Percentiles rank a stretch among this genome's conserved stretches.
Conservation (phyloP, 2,797 vertebrate species). For the Tarsius wallacei region DNA sequence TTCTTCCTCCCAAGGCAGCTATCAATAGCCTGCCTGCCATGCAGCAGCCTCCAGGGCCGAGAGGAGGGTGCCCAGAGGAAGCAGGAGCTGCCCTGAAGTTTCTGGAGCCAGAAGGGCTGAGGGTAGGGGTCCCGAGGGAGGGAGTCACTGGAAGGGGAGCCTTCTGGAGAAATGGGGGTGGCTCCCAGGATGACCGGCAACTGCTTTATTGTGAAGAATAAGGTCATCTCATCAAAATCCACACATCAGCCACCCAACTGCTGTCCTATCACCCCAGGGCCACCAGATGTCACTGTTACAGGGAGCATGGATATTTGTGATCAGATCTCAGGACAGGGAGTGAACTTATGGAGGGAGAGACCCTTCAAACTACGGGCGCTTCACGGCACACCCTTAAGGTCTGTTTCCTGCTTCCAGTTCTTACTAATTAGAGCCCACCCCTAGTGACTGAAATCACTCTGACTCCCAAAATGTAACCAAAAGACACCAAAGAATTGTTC, state of each 20-base stretch:
- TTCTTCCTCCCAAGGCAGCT: neutral
- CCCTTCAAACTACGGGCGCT: neutral
- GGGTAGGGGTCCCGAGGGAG: neutral
- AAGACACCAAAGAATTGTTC: neutral
- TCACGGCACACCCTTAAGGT: neutral
- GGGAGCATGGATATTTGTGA: neutral
- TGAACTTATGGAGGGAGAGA: neutral
- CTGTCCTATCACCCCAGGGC: neutral
- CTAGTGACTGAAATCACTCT: neutral
- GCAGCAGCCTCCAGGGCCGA: neutral
- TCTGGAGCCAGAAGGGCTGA: neutral
- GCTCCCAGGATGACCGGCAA: neutral
- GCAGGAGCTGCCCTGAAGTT: neutral
- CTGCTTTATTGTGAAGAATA: neutral
- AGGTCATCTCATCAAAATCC: neutral
- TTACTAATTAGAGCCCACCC: neutral
- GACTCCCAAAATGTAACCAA: neutral
- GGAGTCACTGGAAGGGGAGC: neutral
- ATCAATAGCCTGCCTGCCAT: neutral
- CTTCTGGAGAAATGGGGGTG: neutral
- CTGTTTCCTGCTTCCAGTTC: neutral
- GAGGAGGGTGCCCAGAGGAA: neutral
- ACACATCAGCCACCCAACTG: neutral
- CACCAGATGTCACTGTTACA: conserved; percentile 79
- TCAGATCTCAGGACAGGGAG: neutral